Base-by-base conservation (phyloP, 2,113 vertebrate genomes). In the Hippocampus comes region DNA sequence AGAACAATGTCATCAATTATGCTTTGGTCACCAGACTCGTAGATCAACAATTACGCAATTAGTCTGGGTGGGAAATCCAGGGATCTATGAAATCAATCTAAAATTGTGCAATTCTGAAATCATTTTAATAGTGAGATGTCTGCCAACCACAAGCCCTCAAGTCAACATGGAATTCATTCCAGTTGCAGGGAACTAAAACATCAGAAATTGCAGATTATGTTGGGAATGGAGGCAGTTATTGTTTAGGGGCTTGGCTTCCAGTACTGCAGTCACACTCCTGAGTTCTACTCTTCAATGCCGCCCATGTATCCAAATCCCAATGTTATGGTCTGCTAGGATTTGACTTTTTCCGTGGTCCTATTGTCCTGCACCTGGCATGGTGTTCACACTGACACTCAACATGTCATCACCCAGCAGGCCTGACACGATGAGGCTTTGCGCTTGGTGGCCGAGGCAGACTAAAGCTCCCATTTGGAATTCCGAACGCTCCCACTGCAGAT, bases 321-420 rank as follows among this genome's bases (percentile, higher is more conserved):
- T 18, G 27, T 61, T 30, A 61, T 30, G 6, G 59, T 27, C 25
- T 61, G 23, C 60, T 63, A 20, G 34, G 30, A 38, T 38, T 63
- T 63, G 17, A 9, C 15, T 65, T n/a, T 42, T 56, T n/a, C 55
- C 21, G 53, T 56, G 38, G 56, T 56, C 46, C 21, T 43, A 14
- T 59, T 65, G 61, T n/a, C 12, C 7, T 21, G n/a, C 61, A 56
- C 20, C 42, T 59, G 63, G 30, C 42, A 5, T 20, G 34, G 38
- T 15, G 53, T 34, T 38, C 2, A 42, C 38, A 34, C 10, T 15
- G 5, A 2, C 34, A 20, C 30, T 1, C 21, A 60, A 27, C 23
- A 59, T 18, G 2, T 59, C 9, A 74, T 25, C 67, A 46, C 38
- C 71, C 38, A 63, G 74, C 46, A 49, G 65, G 15, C 17, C 63